A percentile compares a stretch with the other conserved stretches of the same genome.
Conservation (phyloP, 2,797 vertebrate species). For the Nothura maculosa region DNA sequence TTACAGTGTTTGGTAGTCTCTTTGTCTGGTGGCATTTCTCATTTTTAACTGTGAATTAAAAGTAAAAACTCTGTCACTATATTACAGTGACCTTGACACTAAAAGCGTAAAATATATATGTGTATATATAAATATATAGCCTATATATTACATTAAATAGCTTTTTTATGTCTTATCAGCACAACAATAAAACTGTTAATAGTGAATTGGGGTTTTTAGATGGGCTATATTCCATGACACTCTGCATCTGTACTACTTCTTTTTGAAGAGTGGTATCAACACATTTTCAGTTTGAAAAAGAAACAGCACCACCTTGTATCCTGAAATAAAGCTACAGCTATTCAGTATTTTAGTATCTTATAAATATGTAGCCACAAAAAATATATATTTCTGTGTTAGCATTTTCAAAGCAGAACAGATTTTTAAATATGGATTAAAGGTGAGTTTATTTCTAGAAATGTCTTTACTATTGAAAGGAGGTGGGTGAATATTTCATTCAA, state of each 20-base stretch:
- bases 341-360: background rate
- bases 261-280: conserved; percentile 4
- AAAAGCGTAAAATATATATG: background rate
- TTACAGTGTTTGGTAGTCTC: background rate
- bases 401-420: background rate
- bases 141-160: background rate
- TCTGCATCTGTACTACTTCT: background rate
- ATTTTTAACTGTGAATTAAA: background rate
- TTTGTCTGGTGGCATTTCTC: background rate
- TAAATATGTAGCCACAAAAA: background rate
- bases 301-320: conserved; percentile 83
- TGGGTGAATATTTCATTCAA: background rate
- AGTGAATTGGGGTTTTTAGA: background rate
- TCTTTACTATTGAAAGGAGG: background rate
- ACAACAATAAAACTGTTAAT: conserved; percentile 8
- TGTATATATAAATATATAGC: no score
- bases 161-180: background rate
- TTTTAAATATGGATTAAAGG: background rate
- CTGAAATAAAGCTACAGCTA: conserved; percentile 73
- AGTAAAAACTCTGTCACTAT: background rate
- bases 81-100: background rate
- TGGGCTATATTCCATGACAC: background rate
- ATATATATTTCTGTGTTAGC: background rate
- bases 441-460: background rate
- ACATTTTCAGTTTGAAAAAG: conserved; percentile 71